phyloP scores from a whole-genome alignment of 2,888 invertebrate genomes.

The Dasypogon diadema region DNA sequence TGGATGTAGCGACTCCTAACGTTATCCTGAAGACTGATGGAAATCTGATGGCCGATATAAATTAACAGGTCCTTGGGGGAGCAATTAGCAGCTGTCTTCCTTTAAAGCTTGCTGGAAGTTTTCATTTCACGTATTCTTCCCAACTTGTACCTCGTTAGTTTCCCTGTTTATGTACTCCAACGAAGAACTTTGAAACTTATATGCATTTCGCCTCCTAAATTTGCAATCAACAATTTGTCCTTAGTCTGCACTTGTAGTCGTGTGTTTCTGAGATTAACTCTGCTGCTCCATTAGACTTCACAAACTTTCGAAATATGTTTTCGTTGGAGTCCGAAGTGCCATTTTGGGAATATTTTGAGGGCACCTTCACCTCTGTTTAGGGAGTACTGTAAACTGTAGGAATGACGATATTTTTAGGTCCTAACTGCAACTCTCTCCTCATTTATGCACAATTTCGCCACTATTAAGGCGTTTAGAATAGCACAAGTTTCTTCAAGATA shows the following conservation, averaged over 20 bases:
- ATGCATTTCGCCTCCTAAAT: slow-evolving; percentile 9
- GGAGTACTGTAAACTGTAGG: neutral
- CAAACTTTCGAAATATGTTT: slow-evolving; percentile 18
- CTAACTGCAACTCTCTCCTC: neutral
- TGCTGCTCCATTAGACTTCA: slow-evolving; percentile 34
- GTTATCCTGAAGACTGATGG: slow-evolving; percentile 10
- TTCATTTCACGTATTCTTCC: slow-evolving; percentile 1
- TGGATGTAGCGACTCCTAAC: neutral
- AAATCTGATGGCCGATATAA: slow-evolving; percentile 16
- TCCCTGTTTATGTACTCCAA: slow-evolving; percentile 16
- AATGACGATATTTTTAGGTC: no score
- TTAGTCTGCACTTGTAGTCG: neutral
- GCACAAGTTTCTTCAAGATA: no score
- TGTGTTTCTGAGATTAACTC: slow-evolving; percentile 17
- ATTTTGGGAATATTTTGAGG: slow-evolving; percentile 5
- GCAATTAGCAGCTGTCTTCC: neutral
- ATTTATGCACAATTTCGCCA: no score
- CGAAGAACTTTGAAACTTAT: slow-evolving; percentile 5
- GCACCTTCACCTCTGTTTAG: neutral
- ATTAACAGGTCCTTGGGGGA: slow-evolving; percentile 4
- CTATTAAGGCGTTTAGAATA: no score
- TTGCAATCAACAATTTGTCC: slow-evolving; percentile 27
- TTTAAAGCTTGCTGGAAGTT: neutral
- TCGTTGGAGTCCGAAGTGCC: neutral
- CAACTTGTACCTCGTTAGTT: slow-evolving; percentile 16